These are phyloP conservation scores for Tauraco hartlaubi DNA, from an alignment of 2,797 vertebrate species.

Conservation along the genomic window DNA sequence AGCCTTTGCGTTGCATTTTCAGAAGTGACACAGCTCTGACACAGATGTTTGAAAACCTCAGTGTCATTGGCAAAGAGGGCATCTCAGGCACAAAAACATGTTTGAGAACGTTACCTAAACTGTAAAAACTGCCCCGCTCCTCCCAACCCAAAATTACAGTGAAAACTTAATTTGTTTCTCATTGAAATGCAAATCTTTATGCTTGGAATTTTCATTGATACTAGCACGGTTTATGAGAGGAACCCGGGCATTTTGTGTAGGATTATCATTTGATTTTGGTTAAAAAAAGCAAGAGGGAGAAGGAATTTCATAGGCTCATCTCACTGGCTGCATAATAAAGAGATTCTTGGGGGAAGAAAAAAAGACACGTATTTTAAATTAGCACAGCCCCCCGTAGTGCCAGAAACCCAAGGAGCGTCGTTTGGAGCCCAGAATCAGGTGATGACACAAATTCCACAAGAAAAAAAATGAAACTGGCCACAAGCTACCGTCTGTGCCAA, in stretches of 20 bases:
- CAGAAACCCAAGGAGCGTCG: constrained; percentile 30
- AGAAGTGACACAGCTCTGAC: not conserved
- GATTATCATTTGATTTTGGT: not conserved
- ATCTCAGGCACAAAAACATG: not conserved
- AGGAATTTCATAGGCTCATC: not conserved
- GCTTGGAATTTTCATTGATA: constrained; percentile 40
- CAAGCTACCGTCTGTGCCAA: constrained; percentile 6
- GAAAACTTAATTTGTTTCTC: constrained; percentile 58
- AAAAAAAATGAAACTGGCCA: constrained; percentile 35
- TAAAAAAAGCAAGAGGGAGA: not conserved
- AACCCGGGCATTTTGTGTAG: not conserved
- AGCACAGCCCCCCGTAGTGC: constrained; percentile 32
- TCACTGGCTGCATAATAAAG: not conserved
- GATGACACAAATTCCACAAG: constrained; percentile 52
- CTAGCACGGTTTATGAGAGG: not conserved
- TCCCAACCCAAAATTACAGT: constrained; percentile 28
- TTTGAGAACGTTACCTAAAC: not conserved
- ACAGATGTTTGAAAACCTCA: not conserved
- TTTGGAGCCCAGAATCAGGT: constrained; percentile 52
- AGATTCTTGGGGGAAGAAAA: constrained; percentile 6
- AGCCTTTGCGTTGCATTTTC: not conserved
- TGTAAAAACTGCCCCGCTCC: not conserved
- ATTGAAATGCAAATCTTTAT: constrained; percentile 55
- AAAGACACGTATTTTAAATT: constrained; percentile 45
- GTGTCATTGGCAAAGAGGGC: not conserved